Evolutionary conservation across 2,888 invertebrate species (phyloP), one percentile per base, ranked within the genome.

Genomic region (Orthonevra nobilis): DNA sequence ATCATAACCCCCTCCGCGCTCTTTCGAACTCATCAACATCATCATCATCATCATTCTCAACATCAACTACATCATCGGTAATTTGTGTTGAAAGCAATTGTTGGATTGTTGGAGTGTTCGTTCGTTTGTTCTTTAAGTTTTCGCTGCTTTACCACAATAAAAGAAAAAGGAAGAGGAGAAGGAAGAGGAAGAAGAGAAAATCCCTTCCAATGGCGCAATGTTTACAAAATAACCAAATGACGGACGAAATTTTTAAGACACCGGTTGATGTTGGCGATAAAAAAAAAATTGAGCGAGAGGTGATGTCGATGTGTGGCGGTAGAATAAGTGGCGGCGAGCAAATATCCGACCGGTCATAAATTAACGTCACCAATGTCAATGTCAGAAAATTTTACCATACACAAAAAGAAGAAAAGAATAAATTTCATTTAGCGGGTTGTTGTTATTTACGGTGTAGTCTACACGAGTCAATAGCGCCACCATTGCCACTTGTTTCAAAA

Each of bases 291-390:
- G 5, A 7, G 54, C n/a, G 20, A 10, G 28, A 26, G 40, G 32
- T 14, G 26, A 17, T 32, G 28, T 17, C 52, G 17, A 15, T 74
- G 54, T 10, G 40, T 26, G 6, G 50, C 52, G 44, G 34, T 36
- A 36, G 38, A 17, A 14, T 44, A 42, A 58, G 32, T 46, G 50
- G 30, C 50, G 75, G 63, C 56, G 44, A 64, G 30, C 48, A 26
- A 61, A 60, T 46, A 77, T 40, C 58, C 58, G 42, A 64, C 54
- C 52, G 64, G 58, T 77, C 70, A 77, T 77, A 77, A 77, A 70
- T 77, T 77, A 70, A 58, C 58, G 38, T 77, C 70, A 70, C 70
- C 77, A 77, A 77, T 70, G 75, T 77, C 70, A 77, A 70, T 77
- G 77, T 70, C 77, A 70, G 52, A 28, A 50, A 40, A 48, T 60